These are phyloP conservation scores for Brachycybe producta DNA, from an alignment of 2,888 invertebrate species.

Conservation along the genomic window DNA sequence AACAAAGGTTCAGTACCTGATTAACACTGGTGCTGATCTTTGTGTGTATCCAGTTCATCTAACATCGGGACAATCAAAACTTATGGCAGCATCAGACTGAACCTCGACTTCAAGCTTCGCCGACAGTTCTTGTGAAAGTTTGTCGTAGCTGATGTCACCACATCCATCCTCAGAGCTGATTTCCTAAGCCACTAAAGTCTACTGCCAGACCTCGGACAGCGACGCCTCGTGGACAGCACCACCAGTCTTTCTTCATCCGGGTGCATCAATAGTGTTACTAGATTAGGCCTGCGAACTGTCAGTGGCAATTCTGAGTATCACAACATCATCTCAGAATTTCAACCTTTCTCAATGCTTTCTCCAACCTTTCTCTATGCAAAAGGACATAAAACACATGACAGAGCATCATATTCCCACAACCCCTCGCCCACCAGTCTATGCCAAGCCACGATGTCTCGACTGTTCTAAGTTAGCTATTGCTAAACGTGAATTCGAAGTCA, in stretches of 20 bases:
- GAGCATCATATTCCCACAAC: neutral
- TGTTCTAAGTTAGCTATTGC: neutral
- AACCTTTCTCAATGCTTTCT: no score
- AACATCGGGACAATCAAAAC: no score
- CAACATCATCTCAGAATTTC: no score
- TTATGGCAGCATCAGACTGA: neutral
- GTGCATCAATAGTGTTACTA: no score
- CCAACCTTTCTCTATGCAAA: no score
- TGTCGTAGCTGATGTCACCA: neutral
- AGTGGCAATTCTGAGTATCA: no score
- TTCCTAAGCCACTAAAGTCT: neutral
- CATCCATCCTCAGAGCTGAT: neutral
- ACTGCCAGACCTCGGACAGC: neutral
- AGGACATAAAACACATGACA: no score
- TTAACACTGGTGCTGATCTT: neutral
- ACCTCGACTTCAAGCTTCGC: neutral
- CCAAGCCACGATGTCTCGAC: neutral
- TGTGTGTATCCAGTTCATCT: no score
- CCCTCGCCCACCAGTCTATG: neutral
- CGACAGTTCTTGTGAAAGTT: neutral
- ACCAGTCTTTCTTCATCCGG: no score
- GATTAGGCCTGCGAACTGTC: no score
- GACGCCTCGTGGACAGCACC: neutral
- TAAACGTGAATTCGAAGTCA: neutral
- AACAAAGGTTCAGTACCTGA: neutral